Percentiles rank a stretch among this genome's conserved stretches.
Conservation (phyloP, 2,113 vertebrate species). For the Zapus hudsonius region DNA sequence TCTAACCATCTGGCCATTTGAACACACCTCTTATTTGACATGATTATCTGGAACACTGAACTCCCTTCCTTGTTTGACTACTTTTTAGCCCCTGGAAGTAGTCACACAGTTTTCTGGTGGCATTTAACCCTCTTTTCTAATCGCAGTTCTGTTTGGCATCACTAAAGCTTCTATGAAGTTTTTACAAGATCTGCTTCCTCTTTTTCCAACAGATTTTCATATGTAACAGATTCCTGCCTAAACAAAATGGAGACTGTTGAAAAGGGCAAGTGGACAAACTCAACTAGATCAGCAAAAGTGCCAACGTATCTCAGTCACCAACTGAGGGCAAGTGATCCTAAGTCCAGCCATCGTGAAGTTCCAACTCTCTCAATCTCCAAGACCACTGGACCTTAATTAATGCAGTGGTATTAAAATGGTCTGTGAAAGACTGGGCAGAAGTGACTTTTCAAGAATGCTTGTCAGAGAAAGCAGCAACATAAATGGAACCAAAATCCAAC, state of each 20-base stretch:
- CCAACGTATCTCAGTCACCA: not conserved
- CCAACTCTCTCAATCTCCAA: not conserved
- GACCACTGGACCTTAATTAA: not conserved
- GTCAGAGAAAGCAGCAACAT: not conserved
- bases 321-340: not conserved
- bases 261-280: not conserved
- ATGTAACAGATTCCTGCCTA: not conserved
- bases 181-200: not conserved
- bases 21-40: not conserved
- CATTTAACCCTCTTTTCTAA: not conserved
- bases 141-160: not conserved
- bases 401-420: not conserved
- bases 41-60: not conserved
- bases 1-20: not conserved
- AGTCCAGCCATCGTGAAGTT: conserved; percentile 27
- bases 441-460: not conserved
- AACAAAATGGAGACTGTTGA: not conserved
- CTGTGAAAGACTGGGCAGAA: not conserved
- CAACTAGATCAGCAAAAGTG: not conserved
- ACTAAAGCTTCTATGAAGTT: not conserved
- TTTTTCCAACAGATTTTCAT: not conserved
- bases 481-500: not conserved
- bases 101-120: not conserved
- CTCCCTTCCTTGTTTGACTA: not conserved
- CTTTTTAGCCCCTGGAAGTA: not conserved